Percentiles rank a stretch among this genome's conserved stretches.
These are phyloP conservation scores for Plagodis pulveraria DNA, from an alignment of 2,888 invertebrate genomes.

Conservation along the genomic window DNA sequence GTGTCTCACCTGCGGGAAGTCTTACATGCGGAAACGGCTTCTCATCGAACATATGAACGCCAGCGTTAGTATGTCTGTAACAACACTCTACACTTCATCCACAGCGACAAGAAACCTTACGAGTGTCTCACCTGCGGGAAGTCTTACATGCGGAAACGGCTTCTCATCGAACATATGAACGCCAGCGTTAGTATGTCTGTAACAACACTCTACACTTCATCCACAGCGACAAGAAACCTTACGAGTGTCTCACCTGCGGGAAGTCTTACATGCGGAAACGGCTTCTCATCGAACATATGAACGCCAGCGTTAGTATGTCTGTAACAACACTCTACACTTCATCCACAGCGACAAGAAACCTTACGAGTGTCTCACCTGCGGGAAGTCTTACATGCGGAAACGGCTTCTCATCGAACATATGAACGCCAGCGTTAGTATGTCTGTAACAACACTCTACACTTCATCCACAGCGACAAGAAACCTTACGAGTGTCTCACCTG, in stretches of 20 bases:
- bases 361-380: conserved; percentile 92
- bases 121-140: conserved; percentile 92
- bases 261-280: conserved; percentile 94
- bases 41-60: conserved; percentile 91
- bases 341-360: conserved; percentile 95
- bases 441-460: background rate
- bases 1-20: conserved; percentile 91
- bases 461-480: conserved; percentile 92
- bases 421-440: conserved; percentile 83
- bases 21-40: conserved; percentile 93
- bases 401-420: conserved; percentile 91
- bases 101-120: conserved; percentile 94
- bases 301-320: conserved; percentile 76
- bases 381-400: conserved; percentile 93
- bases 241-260: conserved; percentile 92
- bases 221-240: conserved; percentile 94
- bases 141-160: conserved; percentile 93
- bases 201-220: conserved; percentile 86
- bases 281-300: conserved; percentile 91
- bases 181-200: conserved; percentile 70
- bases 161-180: conserved; percentile 91
- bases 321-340: conserved; percentile 80
- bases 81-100: conserved; percentile 87
- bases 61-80: conserved; percentile 64
- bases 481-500: conserved; percentile 94